Evolutionary conservation across 2,113 vertebrate species (phyloP).

Genomic region (Lutjanus erythropterus): DNA sequence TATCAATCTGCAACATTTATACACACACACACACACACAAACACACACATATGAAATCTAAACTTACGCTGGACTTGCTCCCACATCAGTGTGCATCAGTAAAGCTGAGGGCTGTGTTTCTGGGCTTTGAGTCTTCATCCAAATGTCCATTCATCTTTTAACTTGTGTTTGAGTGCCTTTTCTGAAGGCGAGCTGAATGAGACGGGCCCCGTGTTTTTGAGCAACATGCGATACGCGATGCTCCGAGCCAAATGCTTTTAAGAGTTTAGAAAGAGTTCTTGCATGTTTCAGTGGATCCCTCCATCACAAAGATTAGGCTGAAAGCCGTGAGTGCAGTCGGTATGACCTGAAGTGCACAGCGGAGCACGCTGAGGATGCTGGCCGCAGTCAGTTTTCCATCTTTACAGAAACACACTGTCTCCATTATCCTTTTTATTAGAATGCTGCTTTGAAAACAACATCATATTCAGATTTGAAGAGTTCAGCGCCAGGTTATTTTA

Average conservation of each 20-base stretch:
- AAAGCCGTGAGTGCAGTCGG: constrained; percentile 19
- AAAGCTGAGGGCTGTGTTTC: constrained; percentile 30
- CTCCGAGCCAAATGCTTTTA: constrained; percentile 50
- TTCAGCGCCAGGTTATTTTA: constrained; percentile 52
- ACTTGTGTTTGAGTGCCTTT: constrained; percentile 23
- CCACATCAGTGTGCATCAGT: constrained; percentile 18
- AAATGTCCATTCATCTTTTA: constrained; percentile 52
- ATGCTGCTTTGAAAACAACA: constrained; percentile 10
- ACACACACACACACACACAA: not conserved
- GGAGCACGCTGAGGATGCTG: constrained; percentile 6
- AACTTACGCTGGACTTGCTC: constrained; percentile 8
- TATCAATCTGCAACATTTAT: not conserved
- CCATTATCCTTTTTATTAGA: constrained; percentile 16
- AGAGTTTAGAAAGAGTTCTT: constrained; percentile 32
- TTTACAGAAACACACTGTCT: constrained; percentile 19
- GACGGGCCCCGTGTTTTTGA: constrained; percentile 20
- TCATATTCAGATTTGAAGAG: constrained; percentile 41
- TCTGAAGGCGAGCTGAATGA: constrained; percentile 24
- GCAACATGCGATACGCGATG: constrained; percentile 17
- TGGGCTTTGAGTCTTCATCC: constrained; percentile 38
- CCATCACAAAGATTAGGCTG: constrained; percentile 13
- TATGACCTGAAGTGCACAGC: constrained; percentile 16
- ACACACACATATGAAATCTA: not conserved
- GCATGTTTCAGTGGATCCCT: constrained; percentile 31
- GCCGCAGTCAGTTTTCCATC: constrained; percentile 6